Evolutionary conservation across 2,113 vertebrate species (phyloP), one percentile per base, ranked within the genome.

Genomic region (Holacanthus passer): DNA sequence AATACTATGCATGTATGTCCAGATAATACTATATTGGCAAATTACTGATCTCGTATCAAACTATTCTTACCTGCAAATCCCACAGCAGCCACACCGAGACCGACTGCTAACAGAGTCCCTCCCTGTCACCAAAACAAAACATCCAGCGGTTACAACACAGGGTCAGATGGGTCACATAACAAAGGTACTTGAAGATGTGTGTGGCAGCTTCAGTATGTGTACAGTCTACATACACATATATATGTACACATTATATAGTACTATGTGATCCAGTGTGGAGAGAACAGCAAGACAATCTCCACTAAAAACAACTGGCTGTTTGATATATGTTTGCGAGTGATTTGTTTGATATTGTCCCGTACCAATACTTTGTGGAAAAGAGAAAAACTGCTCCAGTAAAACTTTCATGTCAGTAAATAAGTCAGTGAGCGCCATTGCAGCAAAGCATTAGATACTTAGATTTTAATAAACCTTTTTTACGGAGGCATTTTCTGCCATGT

Each of bases 11-110:
- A 5, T 14, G 0, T 3, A 19, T 7, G 12, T 60, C 14, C 39
- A 58, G 4, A 24, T 37, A 13, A 4, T 41, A 9, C 5, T 1
- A 58, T 73, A 9, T 16, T 60, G 0, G 16, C 1, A 43, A 3
- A 65, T 41, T 7, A 45, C 7, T 13, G 1, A 20, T 66, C 27
- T 27, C 17, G 11, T 19, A 50, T 59, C 5, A 53, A 37, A 41
- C 22, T 27, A 3, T 47, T 75, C 92, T 94, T 93, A 99, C 97
- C 97, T 93, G 96, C 97, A 96, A 98, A 97, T 4, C 95, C 97
- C 77, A 96, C 91, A 66, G 97, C 95, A 70, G 97, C 96, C 68
- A 98, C 84, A 9, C 97, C 96, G n/a, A 99, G 96, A 37, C 98
- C 98, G 1, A 98, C 95, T 0, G 95, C 96, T 45, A 99, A 96